Evolutionary conservation across 2,797 vertebrate species (phyloP).

Genomic region (Tragopan temminckii): DNA sequence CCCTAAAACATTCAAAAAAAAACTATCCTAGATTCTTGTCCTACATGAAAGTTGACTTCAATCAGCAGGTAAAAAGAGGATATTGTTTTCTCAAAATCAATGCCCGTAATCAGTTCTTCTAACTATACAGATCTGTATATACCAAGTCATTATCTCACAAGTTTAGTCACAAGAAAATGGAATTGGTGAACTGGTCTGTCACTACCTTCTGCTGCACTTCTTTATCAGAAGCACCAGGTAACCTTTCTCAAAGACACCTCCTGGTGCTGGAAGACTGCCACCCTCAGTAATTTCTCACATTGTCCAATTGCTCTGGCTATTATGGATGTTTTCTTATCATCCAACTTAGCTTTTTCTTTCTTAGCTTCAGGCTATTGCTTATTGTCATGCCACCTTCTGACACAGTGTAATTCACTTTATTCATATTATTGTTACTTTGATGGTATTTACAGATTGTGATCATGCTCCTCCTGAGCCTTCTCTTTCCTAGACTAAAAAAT

Average conservation of each 20-base stretch:
- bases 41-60: not conserved
- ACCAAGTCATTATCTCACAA: not conserved
- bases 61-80: not conserved
- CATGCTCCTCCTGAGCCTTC: not conserved
- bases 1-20: not conserved
- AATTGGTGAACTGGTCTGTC: not conserved
- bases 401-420: constrained; percentile 9
- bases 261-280: not conserved
- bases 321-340: not conserved
- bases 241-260: not conserved
- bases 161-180: not conserved
- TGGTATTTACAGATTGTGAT: not conserved
- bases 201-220: not conserved
- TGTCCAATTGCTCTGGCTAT: not conserved
- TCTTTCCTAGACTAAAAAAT: constrained; percentile 14
- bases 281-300: not conserved
- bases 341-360: not conserved
- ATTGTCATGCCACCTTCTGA: not conserved
- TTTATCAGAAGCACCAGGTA: not conserved
- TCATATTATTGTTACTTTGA: constrained; percentile 8
- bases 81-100: not conserved
- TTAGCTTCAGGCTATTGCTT: not conserved
- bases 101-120: not conserved
- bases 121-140: not conserved
- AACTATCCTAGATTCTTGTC: not conserved